A percentile compares a stretch with the other conserved stretches of the same genome.
Conservation (phyloP, 2,797 vertebrate genomes). For the Denticeps clupeoides region DNA sequence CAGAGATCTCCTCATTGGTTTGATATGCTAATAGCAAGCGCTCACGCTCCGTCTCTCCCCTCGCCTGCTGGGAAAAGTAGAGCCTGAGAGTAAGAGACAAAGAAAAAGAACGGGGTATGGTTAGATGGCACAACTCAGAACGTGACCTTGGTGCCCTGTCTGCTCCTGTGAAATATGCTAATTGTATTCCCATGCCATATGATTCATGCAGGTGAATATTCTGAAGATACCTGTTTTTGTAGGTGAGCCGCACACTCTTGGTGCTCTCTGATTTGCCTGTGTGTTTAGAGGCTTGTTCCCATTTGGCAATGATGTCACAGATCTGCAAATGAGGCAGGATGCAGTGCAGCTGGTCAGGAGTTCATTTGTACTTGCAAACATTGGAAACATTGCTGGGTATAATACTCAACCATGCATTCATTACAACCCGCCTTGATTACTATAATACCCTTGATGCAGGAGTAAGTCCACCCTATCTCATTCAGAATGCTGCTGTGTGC, state of each 20-base stretch:
- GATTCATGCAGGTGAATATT: neutral
- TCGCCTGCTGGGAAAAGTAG: slow-evolving; percentile 81
- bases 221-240: slow-evolving; percentile 79
- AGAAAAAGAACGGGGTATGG: neutral
- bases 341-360: neutral
- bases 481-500: no score
- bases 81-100: slow-evolving; percentile 52
- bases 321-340: slow-evolving; percentile 53
- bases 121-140: neutral
- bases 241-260: slow-evolving; percentile 85
- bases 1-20: slow-evolving; percentile 83
- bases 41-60: slow-evolving; percentile 88
- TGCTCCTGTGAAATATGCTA: neutral
- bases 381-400: no score
- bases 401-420: no score
- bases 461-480: no score
- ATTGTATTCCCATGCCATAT: no score
- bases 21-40: slow-evolving; percentile 85
- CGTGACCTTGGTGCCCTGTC: neutral
- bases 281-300: slow-evolving; percentile 91
- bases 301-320: slow-evolving; percentile 97
- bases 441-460: no score
- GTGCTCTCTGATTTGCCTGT: slow-evolving; percentile 87
- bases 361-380: no score
- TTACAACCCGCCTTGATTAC: no score